phyloP scores from a whole-genome alignment of 2,888 invertebrate genomes.

The Spicauda simplicius region DNA sequence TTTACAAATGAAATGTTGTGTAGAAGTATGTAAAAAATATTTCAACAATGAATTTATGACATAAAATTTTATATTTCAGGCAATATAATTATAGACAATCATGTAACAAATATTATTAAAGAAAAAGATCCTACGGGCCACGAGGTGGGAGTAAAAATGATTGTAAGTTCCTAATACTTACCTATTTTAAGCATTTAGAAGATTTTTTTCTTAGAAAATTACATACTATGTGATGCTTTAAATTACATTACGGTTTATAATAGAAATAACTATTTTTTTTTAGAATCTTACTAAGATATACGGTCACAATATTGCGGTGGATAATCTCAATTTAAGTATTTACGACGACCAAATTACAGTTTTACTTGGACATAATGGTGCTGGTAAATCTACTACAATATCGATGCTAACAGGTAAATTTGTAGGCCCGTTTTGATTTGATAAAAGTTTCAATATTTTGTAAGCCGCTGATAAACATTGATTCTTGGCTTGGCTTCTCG shows the following conservation, averaged over 20 bases:
- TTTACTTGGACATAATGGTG: conserved; percentile 89
- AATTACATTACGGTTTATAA: too few relatives aligned
- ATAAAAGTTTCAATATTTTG: background rate
- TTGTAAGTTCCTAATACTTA: conserved; percentile 57
- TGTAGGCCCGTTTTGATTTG: background rate
- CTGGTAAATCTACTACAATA: conserved; percentile 97
- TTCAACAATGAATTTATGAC: too few relatives aligned
- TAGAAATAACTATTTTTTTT: conserved; percentile 42
- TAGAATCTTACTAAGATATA: conserved; percentile 87
- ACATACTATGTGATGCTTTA: too few relatives aligned
- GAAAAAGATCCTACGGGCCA: conserved; percentile 79
- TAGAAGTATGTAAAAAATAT: background rate
- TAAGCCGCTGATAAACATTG: too few relatives aligned
- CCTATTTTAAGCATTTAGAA: background rate
- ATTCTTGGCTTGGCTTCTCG: too few relatives aligned
- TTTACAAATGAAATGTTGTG: background rate
- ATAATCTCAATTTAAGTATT: conserved; percentile 91
- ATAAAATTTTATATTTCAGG: conserved; percentile 12
- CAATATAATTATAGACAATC: background rate
- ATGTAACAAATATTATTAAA: conserved; percentile 51
- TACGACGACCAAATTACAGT: conserved; percentile 96
- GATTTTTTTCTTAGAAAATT: too few relatives aligned
- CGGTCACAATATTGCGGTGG: conserved; percentile 85
- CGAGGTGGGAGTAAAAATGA: conserved; percentile 76
- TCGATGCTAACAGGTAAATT: conserved; percentile 93